Percentiles rank a stretch among this genome's conserved stretches.
These are phyloP conservation scores for Capricornis sumatraensis DNA, from an alignment of 2,113 vertebrate genomes.

Conservation along the genomic window DNA sequence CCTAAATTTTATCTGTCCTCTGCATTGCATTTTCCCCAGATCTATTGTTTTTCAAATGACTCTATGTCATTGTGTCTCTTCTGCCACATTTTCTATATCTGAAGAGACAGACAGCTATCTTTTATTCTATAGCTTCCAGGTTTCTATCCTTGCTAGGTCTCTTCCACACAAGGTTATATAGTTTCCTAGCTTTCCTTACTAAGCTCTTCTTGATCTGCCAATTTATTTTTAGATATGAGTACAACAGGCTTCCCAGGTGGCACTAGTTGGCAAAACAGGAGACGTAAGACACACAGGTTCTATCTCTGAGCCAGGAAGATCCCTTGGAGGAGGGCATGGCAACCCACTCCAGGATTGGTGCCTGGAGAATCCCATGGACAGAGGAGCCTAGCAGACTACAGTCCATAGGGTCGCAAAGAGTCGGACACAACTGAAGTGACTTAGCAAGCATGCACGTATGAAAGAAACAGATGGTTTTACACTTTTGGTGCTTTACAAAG, in stretches of 20 bases:
- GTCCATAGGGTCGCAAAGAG: background rate
- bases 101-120: background rate
- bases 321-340: background rate
- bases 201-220: background rate
- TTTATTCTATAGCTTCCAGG: background rate
- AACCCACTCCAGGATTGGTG: background rate
- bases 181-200: background rate
- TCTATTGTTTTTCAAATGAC: background rate
- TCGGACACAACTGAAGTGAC: background rate
- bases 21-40: background rate
- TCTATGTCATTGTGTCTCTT: background rate
- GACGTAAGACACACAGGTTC: background rate
- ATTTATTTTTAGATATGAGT: slow-evolving; percentile 4
- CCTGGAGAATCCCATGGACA: background rate
- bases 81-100: background rate
- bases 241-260: background rate
- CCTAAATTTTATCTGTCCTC: background rate
- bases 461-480: background rate
- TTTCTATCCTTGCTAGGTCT: background rate
- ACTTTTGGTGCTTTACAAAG: background rate
- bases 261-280: background rate
- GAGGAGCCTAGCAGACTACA: background rate
- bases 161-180: background rate
- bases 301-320: background rate
- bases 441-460: background rate